phyloP scores from a whole-genome alignment of 2,888 invertebrate species.

The Sminthurides aquaticus region DNA sequence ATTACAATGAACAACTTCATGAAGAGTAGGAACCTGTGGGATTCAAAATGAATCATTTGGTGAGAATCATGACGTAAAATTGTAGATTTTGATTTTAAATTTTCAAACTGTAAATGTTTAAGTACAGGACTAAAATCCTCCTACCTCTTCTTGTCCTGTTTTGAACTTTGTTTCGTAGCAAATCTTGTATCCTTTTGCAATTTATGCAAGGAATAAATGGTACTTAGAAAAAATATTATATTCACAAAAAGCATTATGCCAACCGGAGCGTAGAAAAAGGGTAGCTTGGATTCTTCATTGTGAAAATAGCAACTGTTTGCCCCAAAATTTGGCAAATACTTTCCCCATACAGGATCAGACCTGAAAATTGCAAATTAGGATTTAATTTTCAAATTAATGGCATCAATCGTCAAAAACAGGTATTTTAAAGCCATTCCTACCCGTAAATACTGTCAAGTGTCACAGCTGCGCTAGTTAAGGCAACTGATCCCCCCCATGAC shows the following conservation, averaged over 20 bases:
- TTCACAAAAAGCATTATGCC: slow-evolving; percentile 70
- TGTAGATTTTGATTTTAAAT: too few species aligned
- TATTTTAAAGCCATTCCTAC: slow-evolving; percentile 17
- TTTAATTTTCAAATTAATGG: slow-evolving; percentile 1
- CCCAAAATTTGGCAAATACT: slow-evolving; percentile 68
- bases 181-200: slow-evolving; percentile 55
- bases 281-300: slow-evolving; percentile 71
- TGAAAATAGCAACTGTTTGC: slow-evolving; percentile 75
- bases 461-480: slow-evolving; percentile 39
- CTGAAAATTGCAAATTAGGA: too few species aligned
- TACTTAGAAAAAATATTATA: slow-evolving; percentile 66
- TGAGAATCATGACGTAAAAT: too few species aligned
- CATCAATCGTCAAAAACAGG: slow-evolving; percentile 2
- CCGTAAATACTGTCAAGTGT: slow-evolving; percentile 36
- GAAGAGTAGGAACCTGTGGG: slow-evolving; percentile 54
- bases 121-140: too few species aligned
- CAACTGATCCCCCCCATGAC: slow-evolving; percentile 37
- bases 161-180: slow-evolving; percentile 42
- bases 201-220: slow-evolving; percentile 59
- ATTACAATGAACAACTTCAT: slow-evolving; percentile 76
- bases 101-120: too few species aligned
- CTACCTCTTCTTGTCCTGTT: slow-evolving; percentile 43
- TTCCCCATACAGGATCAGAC: slow-evolving; percentile 47
- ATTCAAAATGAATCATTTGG: too few species aligned
- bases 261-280: slow-evolving; percentile 78